A percentile compares a stretch with the other conserved stretches of the same genome.
Evolutionary conservation across 2,797 vertebrate genomes (phyloP).

Genomic region (Diplodus sargus): DNA sequence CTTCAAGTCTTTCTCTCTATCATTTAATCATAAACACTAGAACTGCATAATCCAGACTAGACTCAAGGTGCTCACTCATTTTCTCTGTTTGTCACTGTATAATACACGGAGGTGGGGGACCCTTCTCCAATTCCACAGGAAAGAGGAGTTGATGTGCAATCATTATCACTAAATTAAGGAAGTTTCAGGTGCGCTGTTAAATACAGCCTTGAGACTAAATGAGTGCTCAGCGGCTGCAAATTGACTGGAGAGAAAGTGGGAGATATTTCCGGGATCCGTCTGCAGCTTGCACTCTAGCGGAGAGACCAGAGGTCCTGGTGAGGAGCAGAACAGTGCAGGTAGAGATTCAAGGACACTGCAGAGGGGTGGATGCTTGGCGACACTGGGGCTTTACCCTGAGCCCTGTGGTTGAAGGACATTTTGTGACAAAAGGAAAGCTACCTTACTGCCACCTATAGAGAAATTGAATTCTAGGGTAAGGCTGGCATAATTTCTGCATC

Average conservation of each 20-base stretch:
- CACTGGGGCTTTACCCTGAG: conserved; percentile 5
- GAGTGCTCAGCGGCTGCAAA: conserved; percentile 24
- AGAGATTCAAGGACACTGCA: conserved; percentile 42
- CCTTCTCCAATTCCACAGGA: conserved; percentile 2
- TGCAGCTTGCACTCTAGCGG: neutral
- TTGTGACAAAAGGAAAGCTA: conserved; percentile 9
- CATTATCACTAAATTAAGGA: conserved; percentile 12
- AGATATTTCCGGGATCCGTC: neutral
- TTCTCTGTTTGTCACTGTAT: conserved; percentile 37
- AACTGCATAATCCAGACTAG: conserved; percentile 47
- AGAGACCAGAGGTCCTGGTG: conserved; percentile 21
- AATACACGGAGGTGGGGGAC: conserved; percentile 27
- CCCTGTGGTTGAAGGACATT: conserved; percentile 22
- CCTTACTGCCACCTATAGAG: conserved; percentile 8
- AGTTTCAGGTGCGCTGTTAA: conserved; percentile 28
- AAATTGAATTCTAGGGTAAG: neutral
- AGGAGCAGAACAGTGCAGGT: conserved; percentile 23
- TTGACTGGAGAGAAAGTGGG: conserved; percentile 2
- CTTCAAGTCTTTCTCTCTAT: conserved; percentile 14
- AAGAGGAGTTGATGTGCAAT: neutral
- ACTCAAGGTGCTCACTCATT: conserved; percentile 14
- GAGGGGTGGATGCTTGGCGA: conserved; percentile 1
- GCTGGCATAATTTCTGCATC: neutral
- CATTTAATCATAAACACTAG: conserved; percentile 59
- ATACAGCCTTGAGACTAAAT: conserved; percentile 4